Evolutionary conservation across 2,797 vertebrate species (phyloP), one percentile per base, ranked within the genome.

Genomic region (Phrynocephalus guinanensis): DNA sequence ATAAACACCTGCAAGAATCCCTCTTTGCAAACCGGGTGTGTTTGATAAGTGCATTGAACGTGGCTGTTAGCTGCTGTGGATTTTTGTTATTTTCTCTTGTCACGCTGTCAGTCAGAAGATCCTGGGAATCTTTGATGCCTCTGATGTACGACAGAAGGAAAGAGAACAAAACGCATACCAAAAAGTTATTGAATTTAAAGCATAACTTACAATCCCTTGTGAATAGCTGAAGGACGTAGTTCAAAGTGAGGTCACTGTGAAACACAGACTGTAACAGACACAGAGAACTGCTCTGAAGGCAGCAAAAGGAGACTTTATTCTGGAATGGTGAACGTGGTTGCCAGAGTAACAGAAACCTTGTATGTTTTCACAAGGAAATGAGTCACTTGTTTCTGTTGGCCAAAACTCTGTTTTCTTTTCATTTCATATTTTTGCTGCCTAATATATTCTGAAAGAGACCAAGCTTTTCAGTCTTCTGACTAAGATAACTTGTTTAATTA

Each of bases 321-420:
- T 96, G 96, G 95, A 97, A 96, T 95, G 86, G 94, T 92, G 94
- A 94, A 91, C 93, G 95, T 93, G 52, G 94, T 97, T 97, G 96
- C 97, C 95, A 95, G 95, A 97, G 97, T 96, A 97, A 97, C 96
- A 92, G 95, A 97, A 97, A 95, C 96, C 95, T 95, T 95, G 94
- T 93, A 94, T 97, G 96, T 97, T 97, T 97, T 97, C 95, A 94
- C 93, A 96, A 96, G 97, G 97, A 97, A 97, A 97, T 97, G 96
- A 97, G 95, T 97, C 97, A 97, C 95, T 97, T 97, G 95, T 97
- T 97, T 97, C 95, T 96, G 93, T 97, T 97, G 96, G 97, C 97
- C 80, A 66, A 93, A 94, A 95, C 81, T 92, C 92, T 97, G 94
- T 97, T 97, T 97, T 97, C 96, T 97, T 96, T 97, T 97, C 95